These are phyloP conservation scores for Ceratosolen solmsi DNA, from an alignment of 1,140 invertebrate species.

Conservation along the genomic window DNA sequence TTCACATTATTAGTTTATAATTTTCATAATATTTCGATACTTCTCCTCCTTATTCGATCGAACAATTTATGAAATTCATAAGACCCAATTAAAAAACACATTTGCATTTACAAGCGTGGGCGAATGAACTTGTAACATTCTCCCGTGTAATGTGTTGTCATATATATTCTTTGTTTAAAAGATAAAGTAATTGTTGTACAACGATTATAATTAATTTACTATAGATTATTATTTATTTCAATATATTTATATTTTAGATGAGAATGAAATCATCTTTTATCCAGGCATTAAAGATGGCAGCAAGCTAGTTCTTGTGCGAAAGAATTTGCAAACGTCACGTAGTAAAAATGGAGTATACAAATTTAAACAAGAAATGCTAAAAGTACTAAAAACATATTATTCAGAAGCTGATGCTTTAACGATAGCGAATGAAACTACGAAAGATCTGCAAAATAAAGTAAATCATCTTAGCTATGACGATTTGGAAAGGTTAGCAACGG, in stretches of 20 bases:
- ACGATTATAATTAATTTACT: too few relatives aligned
- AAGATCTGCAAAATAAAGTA: constrained; percentile 69
- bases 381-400: constrained; percentile 69
- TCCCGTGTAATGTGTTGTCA: too few relatives aligned
- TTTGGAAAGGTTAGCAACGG: constrained; percentile 71
- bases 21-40: not conserved
- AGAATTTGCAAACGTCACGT: constrained; percentile 54
- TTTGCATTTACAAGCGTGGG: too few relatives aligned
- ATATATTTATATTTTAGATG: constrained; percentile 61
- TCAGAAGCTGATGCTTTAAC: constrained; percentile 66
- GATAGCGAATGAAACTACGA: constrained; percentile 69
- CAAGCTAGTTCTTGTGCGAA: constrained; percentile 67
- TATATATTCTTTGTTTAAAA: too few relatives aligned
- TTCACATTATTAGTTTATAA: not conserved
- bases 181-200: too few relatives aligned
- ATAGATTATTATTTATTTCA: too few relatives aligned
- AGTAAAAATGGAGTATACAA: constrained; percentile 60
- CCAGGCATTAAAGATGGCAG: constrained; percentile 70
- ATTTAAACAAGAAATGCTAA: constrained; percentile 66
- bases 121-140: too few relatives aligned
- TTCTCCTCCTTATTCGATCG: too few relatives aligned
- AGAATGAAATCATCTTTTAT: constrained; percentile 69
- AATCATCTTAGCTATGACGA: constrained; percentile 70
- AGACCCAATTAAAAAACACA: too few relatives aligned
- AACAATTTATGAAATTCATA: too few relatives aligned